These are phyloP conservation scores for Zygogramma bicolorata DNA, from an alignment of 2,888 invertebrate genomes.

Conservation along the genomic window DNA sequence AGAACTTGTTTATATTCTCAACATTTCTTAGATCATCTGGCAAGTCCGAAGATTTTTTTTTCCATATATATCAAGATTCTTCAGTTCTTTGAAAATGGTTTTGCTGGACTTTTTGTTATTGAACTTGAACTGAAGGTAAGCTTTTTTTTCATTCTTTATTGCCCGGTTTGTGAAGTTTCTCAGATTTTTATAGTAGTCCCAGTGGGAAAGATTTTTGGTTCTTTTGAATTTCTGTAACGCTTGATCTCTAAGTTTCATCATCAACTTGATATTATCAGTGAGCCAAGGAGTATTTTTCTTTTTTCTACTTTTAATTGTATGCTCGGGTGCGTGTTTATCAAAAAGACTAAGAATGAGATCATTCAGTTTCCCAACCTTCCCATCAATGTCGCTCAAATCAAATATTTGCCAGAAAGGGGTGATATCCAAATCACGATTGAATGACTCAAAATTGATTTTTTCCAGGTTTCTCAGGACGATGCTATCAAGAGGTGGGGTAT, in stretches of 20 bases:
- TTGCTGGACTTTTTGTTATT: background rate
- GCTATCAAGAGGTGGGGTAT: no score
- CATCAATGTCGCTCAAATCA: background rate
- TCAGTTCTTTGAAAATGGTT: background rate
- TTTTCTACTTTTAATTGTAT: background rate
- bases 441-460: background rate
- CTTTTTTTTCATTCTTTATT: no score
- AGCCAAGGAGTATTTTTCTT: background rate
- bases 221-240: no score
- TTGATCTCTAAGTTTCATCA: conserved; percentile 5
- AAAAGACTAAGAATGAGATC: background rate
- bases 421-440: no score
- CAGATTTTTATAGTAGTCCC: background rate
- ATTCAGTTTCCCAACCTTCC: background rate
- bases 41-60: background rate
- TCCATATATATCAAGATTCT: no score
- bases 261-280: no score
- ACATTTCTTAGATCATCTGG: background rate
- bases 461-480: background rate
- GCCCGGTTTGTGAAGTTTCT: no score
- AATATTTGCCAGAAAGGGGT: no score
- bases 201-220: background rate
- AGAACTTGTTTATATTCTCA: background rate
- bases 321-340: background rate
- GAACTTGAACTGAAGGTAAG: no score